These are phyloP conservation scores for Falcunculus frontatus DNA, from an alignment of 2,113 vertebrate species.

Conservation along the genomic window DNA sequence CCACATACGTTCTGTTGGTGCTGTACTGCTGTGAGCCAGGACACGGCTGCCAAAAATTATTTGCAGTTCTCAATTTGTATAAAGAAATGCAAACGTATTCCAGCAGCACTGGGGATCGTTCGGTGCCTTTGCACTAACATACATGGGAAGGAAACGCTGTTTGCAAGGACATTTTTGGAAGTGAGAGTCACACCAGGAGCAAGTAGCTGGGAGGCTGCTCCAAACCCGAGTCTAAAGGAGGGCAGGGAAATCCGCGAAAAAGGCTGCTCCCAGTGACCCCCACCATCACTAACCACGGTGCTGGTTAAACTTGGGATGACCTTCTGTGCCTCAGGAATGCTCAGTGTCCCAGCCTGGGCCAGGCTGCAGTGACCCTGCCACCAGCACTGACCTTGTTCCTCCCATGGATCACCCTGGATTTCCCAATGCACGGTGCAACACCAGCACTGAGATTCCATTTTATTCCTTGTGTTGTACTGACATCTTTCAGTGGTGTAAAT, in stretches of 20 bases:
- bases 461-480: rapidly evolving
- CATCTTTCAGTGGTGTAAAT: no score
- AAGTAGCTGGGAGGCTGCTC: no score
- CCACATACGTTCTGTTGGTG: not conserved
- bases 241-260: not conserved
- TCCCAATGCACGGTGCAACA: rapidly evolving
- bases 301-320: not conserved
- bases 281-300: no score
- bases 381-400: not conserved
- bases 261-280: not conserved
- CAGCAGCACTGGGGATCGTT: not conserved
- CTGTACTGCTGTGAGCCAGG: not conserved
- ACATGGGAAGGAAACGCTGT: not conserved
- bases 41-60: not conserved
- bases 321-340: rapidly evolving
- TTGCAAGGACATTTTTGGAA: not conserved
- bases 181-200: not conserved
- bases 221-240: not conserved
- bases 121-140: not conserved
- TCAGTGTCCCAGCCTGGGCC: rapidly evolving
- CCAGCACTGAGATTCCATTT: not conserved
- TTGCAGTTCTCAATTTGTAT: not conserved
- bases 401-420: rapidly evolving
- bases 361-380: not conserved
- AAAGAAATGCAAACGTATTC: not conserved